Evolutionary conservation across 2,888 invertebrate genomes (phyloP), one percentile per base, ranked within the genome.

Genomic region (Clanis bilineata): DNA sequence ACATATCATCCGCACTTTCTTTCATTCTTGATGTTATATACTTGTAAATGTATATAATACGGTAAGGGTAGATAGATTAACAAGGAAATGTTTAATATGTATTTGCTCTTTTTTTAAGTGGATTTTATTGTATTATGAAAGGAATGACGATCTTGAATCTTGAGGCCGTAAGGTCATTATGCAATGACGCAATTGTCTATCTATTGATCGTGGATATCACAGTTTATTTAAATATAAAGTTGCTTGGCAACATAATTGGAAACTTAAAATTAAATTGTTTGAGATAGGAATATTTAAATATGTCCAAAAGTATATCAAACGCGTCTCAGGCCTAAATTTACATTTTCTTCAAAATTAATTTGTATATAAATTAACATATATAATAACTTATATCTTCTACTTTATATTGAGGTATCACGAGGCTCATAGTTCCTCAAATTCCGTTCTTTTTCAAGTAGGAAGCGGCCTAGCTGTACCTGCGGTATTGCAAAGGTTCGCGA

Each of bases 1-100:
- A 74, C 82, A 92, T 92, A 92, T 92, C 91, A 90, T 88, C 78
- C 64, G 90, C 90, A 91, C 91, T 81, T 79, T 82, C 80, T 86
- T 81, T 88, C 85, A 88, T 84, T 90, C 85, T 91, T 81, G 88
- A 77, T 90, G 89, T 90, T 85, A 85, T 72, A 80, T 79, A 81
- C 81, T 82, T 78, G 72, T 77, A 79, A 79, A 70, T 86, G 82
- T 84, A 81, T 73, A 82, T 79, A 80, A 66, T 70, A 69, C 64
- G 63, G 62, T 64, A 65, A 77, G 73, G 62, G 69, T 83, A 82
- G 81, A 79, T 82, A 83, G 82, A 76, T 58, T 45, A 45, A 38
- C 22, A 36, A 58, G 10, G 12, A 44, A 23, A 56, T 56, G 45
- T 51, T 39, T 43, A 38, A 25, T 38, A 56, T 45, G 38, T 56